Conservation (phyloP, 2,113 vertebrate species). For the Toxostoma redivivum region DNA sequence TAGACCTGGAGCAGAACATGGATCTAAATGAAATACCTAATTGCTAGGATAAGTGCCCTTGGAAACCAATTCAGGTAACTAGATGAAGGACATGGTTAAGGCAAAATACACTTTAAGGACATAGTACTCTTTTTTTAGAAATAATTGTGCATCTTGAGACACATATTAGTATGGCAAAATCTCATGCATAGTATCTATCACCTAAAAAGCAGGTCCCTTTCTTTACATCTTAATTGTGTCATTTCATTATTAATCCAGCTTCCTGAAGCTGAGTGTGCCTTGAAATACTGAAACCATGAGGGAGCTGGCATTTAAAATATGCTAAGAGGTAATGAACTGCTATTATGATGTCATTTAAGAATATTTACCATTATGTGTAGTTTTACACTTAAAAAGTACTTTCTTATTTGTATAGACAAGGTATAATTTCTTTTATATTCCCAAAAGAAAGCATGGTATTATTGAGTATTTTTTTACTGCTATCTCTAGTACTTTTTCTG, state of each 20-base stretch:
- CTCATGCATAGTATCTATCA: background rate
- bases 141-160: background rate
- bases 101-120: background rate
- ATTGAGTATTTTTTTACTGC: background rate
- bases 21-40: background rate
- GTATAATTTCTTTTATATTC: background rate
- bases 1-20: background rate
- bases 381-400: background rate
- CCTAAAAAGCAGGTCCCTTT: background rate
- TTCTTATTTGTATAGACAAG: background rate
- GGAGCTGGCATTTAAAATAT: background rate
- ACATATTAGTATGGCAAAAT: background rate
- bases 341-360: background rate
- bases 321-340: background rate
- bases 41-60: background rate
- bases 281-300: background rate
- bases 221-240: background rate
- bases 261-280: background rate
- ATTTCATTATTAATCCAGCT: background rate
- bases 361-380: background rate
- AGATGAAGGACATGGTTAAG: background rate
- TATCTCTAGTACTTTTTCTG: background rate
- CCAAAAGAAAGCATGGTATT: background rate
- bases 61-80: background rate
- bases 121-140: background rate